phyloP scores from a whole-genome alignment of 2,797 vertebrate species.

The Thunnus albacares region DNA sequence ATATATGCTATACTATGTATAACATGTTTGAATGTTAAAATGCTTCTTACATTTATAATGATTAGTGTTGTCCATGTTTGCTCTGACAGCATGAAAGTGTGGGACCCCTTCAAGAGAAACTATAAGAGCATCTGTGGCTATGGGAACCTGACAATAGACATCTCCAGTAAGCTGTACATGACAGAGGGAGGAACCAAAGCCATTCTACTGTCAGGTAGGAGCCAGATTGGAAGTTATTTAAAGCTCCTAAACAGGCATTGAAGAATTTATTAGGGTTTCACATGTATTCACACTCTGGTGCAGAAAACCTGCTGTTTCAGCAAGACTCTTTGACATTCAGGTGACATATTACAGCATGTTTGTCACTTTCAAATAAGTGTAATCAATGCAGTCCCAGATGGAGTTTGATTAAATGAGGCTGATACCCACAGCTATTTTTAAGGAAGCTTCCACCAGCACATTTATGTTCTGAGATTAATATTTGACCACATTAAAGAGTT shows the following conservation, averaged over 20 bases:
- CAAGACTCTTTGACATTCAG: conserved; percentile 6
- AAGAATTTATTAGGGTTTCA: neutral
- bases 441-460: neutral
- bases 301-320: conserved; percentile 24
- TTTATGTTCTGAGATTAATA: neutral
- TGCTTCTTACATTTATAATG: neutral
- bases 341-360: neutral
- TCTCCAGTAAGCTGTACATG: conserved; percentile 71
- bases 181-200: conserved; percentile 77
- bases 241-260: neutral
- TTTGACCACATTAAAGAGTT: neutral
- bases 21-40: neutral
- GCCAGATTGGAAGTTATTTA: neutral
- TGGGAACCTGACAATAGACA: conserved; percentile 60
- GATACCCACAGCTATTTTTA: neutral
- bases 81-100: conserved; percentile 74
- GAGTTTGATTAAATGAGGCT: neutral
- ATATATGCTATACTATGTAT: no score
- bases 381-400: neutral
- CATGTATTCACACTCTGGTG: conserved; percentile 20
- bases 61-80: neutral
- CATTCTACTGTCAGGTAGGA: conserved; percentile 74
- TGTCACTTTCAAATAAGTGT: conserved; percentile 19
- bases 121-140: conserved; percentile 77
- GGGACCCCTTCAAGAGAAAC: conserved; percentile 77